A percentile compares a stretch with the other conserved stretches of the same genome.
Evolutionary conservation across 2,113 vertebrate species (phyloP).

Genomic region (Nannospalax galili): DNA sequence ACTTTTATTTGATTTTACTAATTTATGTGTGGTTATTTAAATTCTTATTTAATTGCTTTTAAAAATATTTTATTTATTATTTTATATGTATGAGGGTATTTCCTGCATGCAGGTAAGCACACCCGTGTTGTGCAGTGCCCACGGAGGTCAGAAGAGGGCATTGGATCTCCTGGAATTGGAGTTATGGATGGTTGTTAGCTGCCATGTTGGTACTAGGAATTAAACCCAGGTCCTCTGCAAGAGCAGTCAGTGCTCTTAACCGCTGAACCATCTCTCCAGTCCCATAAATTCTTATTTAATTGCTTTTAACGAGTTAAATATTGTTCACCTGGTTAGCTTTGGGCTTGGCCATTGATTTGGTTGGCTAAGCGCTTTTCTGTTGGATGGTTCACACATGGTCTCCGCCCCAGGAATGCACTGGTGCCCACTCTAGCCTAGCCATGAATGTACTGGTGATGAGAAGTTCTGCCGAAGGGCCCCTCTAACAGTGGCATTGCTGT

Average conservation of each 20-base stretch:
- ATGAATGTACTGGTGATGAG: background rate
- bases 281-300: background rate
- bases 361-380: background rate
- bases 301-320: background rate
- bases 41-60: background rate
- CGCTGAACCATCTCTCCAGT: background rate
- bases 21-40: background rate
- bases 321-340: background rate
- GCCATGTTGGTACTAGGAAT: background rate
- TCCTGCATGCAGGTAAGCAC: too few species aligned
- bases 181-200: background rate
- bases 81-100: background rate
- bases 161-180: background rate
- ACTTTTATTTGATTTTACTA: background rate
- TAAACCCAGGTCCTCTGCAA: background rate
- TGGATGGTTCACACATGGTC: background rate
- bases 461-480: background rate
- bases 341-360: background rate
- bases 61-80: background rate
- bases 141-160: background rate
- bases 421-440: background rate
- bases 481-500: background rate
- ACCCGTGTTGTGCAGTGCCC: too few species aligned
- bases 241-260: background rate
- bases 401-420: too few species aligned